phyloP scores from a whole-genome alignment of 2,888 invertebrate genomes.

The Acheta domesticus region DNA sequence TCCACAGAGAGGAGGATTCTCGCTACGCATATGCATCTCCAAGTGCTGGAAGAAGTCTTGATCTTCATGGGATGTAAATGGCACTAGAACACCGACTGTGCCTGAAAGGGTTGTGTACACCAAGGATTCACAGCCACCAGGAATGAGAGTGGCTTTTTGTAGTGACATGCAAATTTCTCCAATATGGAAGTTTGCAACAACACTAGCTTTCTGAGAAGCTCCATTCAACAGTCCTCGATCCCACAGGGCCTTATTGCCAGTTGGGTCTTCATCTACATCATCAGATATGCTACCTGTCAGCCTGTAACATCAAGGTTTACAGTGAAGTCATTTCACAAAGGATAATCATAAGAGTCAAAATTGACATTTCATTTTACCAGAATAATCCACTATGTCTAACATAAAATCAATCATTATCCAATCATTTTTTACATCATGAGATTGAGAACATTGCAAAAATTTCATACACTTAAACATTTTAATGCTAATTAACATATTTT shows the following conservation, averaged over 20 bases:
- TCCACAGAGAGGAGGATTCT: conserved; percentile 93
- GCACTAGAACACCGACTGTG: conserved; percentile 87
- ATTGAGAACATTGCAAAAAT: too few relatives aligned
- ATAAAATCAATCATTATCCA: too few relatives aligned
- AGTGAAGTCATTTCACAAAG: neutral
- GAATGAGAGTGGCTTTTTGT: conserved; percentile 92
- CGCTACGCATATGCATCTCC: conserved; percentile 99
- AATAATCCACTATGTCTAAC: neutral
- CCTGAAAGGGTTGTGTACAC: conserved; percentile 96
- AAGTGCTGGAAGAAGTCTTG: conserved; percentile 99
- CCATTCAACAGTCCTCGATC: conserved; percentile 84
- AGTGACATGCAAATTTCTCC: conserved; percentile 95
- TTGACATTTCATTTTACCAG: neutral
- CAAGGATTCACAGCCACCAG: conserved; percentile 94
- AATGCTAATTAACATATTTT: too few relatives aligned
- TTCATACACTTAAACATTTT: too few relatives aligned
- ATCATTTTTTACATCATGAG: too few relatives aligned
- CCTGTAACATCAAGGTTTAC: conserved; percentile 53
- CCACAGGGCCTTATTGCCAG: conserved; percentile 84
- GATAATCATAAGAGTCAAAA: neutral
- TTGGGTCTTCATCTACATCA: conserved; percentile 99
- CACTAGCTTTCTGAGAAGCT: conserved; percentile 95
- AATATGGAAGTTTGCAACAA: conserved; percentile 88
- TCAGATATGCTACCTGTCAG: conserved; percentile 89
- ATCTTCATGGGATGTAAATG: conserved; percentile 94